Base-by-base conservation (phyloP, 1,140 invertebrate species). In the Solenopsis fugax region DNA sequence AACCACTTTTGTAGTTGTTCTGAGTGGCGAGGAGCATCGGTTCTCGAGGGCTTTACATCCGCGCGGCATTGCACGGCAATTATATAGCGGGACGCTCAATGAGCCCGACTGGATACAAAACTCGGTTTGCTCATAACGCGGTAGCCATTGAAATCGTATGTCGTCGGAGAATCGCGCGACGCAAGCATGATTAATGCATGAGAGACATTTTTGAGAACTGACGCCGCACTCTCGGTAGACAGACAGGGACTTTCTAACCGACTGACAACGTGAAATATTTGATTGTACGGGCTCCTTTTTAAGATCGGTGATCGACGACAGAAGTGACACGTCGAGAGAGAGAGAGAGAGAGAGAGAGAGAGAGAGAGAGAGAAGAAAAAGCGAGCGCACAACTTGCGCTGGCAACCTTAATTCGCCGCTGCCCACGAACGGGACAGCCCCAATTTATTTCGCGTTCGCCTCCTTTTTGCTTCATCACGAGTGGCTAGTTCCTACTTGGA, bases 111-210 rank as follows among this genome's bases (percentile, higher is more conserved):
- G 48, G 21, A 34, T 86, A 65, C 48, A 54, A 69, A 86, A 78
- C 84, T 64, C 64, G 52, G 60, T 80, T 80, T 71, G 62, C 76
- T 82, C 21, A 87, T 87, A 60, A 67, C 85, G 56, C 52, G 75
- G 69, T 72, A 77, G 54, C 69, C 75, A 85, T 90, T 87, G 84
- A 90, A 72, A 91, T 91, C 76, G 60, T 62, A 85, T 34, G 62
- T 85, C 54, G 85, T 89, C 75, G 75, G 69, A 88, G 86, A 86
- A 89, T 92, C 91, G 88, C 78, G 85, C 87, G 56, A 85, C n/a
- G 82, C 54, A 48, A 37, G 71, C 60, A 94, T 94, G 93, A 94
- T 94, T 94, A 93, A 94, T 93, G 92, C 92, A 93, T 91, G 92
- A 94, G 93, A 91, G 87, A 92, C 87, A 93, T 93, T 93, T 93